Evolutionary conservation across 2,888 invertebrate species (phyloP).

Genomic region (Watsonalla binaria): DNA sequence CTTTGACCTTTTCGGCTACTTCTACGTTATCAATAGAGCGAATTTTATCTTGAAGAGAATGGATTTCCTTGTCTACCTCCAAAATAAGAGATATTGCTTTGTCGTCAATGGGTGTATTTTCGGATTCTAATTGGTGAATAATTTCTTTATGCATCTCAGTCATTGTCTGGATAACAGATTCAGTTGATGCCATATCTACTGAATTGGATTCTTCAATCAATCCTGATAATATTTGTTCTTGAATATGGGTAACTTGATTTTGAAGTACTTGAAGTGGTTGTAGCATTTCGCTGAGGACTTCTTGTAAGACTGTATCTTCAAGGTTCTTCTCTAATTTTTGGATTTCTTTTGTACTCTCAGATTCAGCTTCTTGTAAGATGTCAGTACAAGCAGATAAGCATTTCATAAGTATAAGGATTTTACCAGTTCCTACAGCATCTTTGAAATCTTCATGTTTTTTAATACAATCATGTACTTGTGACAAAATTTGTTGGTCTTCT

Average conservation of each 20-base stretch:
- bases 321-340: conserved; percentile 25
- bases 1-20: conserved; percentile 29
- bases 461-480: conserved; percentile 36
- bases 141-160: conserved; percentile 58
- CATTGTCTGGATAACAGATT: conserved; percentile 54
- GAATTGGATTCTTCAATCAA: conserved; percentile 47
- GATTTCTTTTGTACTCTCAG: conserved; percentile 21
- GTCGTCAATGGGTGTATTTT: conserved; percentile 28
- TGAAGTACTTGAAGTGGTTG: conserved; percentile 53
- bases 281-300: conserved; percentile 46
- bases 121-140: conserved; percentile 40
- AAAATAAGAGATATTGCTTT: conserved; percentile 46
- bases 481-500: conserved; percentile 23
- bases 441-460: conserved; percentile 49
- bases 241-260: conserved; percentile 44
- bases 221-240: conserved; percentile 49
- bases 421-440: conserved; percentile 46
- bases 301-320: conserved; percentile 36
- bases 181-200: conserved; percentile 47
- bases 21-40: conserved; percentile 43
- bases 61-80: conserved; percentile 55
- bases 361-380: conserved; percentile 33
- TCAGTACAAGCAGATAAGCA: conserved; percentile 56
- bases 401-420: conserved; percentile 52
- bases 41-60: conserved; percentile 51